phyloP scores from a whole-genome alignment of 2,113 vertebrate genomes.

The cattle (Bos taurus) region ARS-UCD2.0 NC_037338.1:64101001-64101500 shows the following conservation, averaged over 20 bases:
- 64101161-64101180: background rate
- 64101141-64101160: background rate
- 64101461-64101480: background rate
- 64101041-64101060: background rate
- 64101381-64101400: rapidly evolving
- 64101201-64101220: background rate
- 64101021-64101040: background rate
- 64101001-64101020: background rate
- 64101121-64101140: background rate
- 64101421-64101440: background rate
- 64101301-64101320: background rate
- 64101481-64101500: background rate
- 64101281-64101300: background rate
- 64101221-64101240: background rate
- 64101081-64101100: background rate
- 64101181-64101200: background rate
- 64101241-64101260: background rate
- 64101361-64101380: background rate
- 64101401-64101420: background rate
- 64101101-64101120: background rate
- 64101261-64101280: background rate
- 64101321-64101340: background rate
- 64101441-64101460: background rate
- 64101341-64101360: background rate
- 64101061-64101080: background rate